Evolutionary conservation across 2,113 vertebrate genomes (phyloP).

Genomic region (Thymallus thymallus): DNA sequence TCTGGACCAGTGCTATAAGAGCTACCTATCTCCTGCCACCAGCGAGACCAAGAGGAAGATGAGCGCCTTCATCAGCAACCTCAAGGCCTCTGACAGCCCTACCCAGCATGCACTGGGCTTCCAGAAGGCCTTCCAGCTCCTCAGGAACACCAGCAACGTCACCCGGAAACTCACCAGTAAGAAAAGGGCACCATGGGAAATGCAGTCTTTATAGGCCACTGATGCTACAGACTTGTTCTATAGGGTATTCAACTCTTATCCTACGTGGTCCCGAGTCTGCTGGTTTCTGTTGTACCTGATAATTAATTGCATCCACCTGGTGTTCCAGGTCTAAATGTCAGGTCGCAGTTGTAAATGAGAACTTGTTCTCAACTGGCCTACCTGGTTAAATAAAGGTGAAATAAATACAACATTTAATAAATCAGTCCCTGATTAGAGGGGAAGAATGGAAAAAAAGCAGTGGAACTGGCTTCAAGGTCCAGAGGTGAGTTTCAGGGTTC

Average conservation of each 20-base stretch:
- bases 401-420: too few species aligned
- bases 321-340: too few species aligned
- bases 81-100: slow-evolving; percentile 86
- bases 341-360: too few species aligned
- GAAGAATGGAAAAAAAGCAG: not conserved
- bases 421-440: too few species aligned
- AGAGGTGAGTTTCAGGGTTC: too few species aligned
- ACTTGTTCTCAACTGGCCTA: too few species aligned
- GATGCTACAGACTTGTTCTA: not conserved
- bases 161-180: slow-evolving; percentile 85
- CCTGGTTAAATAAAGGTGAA: too few species aligned
- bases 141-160: slow-evolving; percentile 87
- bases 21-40: slow-evolving; percentile 93
- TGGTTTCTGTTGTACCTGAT: too few species aligned
- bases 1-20: slow-evolving; percentile 95
- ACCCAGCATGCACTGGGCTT: slow-evolving; percentile 92
- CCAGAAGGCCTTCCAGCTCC: slow-evolving; percentile 94
- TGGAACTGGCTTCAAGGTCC: too few species aligned
- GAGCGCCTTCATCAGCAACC: slow-evolving; percentile 87
- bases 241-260: not conserved
- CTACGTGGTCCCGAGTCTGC: too few species aligned
- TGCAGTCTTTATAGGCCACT: not conserved
- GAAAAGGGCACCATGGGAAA: slow-evolving; percentile 37
- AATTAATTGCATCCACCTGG: too few species aligned
- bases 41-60: slow-evolving; percentile 98